These are phyloP conservation scores for Subanguina moxae DNA, from an alignment of 1,140 invertebrate species.

Conservation along the genomic window DNA sequence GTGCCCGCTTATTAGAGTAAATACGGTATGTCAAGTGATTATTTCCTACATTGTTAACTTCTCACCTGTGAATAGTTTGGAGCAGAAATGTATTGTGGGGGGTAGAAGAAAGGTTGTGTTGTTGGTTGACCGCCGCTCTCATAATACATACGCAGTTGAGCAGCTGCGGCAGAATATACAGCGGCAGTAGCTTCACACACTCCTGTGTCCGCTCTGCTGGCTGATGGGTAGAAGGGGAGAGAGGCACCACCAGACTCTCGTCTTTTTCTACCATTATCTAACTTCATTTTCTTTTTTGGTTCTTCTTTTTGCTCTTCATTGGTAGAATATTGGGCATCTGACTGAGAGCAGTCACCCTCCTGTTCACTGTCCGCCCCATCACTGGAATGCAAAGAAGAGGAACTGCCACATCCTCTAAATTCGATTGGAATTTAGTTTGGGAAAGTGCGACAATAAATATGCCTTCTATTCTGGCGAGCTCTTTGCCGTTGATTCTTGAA, in stretches of 20 bases:
- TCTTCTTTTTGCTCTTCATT: slow-evolving; percentile 5
- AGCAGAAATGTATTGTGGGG: too few species aligned
- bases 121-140: too few species aligned
- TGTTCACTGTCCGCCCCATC: slow-evolving; percentile 24
- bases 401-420: not conserved
- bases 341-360: not conserved
- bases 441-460: not conserved
- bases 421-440: not conserved
- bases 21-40: too few species aligned
- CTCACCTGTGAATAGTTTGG: too few species aligned
- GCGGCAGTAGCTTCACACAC: too few species aligned
- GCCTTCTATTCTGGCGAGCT: slow-evolving; percentile 30
- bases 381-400: not conserved
- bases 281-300: not conserved
- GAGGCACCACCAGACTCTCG: not conserved
- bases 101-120: too few species aligned
- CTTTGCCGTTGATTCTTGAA: slow-evolving; percentile 93
- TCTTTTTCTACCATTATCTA: not conserved
- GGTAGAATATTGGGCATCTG: not conserved
- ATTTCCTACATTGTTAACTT: too few species aligned
- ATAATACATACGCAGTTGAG: too few species aligned
- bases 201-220: too few species aligned
- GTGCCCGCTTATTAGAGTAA: too few species aligned
- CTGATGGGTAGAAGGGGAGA: too few species aligned
- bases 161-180: too few species aligned